Conservation (phyloP, 2,888 invertebrate genomes). For the Suillia variegata region DNA sequence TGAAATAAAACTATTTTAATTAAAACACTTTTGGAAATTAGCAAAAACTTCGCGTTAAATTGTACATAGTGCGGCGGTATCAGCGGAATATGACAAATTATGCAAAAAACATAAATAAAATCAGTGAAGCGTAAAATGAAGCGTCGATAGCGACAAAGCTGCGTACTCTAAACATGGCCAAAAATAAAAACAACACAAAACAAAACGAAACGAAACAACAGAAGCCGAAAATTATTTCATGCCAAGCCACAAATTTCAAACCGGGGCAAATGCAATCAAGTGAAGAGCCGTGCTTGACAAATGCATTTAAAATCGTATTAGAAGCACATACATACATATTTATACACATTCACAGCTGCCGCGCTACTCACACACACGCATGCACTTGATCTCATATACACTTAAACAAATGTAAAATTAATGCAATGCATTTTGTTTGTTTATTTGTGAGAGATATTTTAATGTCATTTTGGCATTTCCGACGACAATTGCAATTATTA, state of each 20-base stretch:
- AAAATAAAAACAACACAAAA: neutral
- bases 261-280: slow-evolving; percentile 53
- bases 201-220: neutral
- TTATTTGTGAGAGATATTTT: slow-evolving; percentile 14
- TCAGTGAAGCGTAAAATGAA: neutral
- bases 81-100: neutral
- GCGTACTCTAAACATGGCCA: neutral
- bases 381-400: neutral
- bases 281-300: slow-evolving; percentile 32
- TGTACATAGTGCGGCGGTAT: neutral
- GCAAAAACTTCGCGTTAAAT: too few species aligned
- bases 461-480: slow-evolving; percentile 15
- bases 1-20: too few species aligned
- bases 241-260: slow-evolving; percentile 45
- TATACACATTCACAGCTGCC: slow-evolving; percentile 6
- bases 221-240: slow-evolving; percentile 46
- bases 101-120: neutral
- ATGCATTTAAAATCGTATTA: slow-evolving; percentile 41
- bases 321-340: slow-evolving; percentile 17
- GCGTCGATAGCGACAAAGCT: neutral
- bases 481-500: slow-evolving; percentile 16
- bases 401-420: neutral
- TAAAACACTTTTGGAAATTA: neutral
- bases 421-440: slow-evolving; percentile 5
- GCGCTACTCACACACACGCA: slow-evolving; percentile 3